Evolutionary conservation across 2,113 vertebrate genomes (phyloP).

Genomic region (Lophura nycthemera): DNA sequence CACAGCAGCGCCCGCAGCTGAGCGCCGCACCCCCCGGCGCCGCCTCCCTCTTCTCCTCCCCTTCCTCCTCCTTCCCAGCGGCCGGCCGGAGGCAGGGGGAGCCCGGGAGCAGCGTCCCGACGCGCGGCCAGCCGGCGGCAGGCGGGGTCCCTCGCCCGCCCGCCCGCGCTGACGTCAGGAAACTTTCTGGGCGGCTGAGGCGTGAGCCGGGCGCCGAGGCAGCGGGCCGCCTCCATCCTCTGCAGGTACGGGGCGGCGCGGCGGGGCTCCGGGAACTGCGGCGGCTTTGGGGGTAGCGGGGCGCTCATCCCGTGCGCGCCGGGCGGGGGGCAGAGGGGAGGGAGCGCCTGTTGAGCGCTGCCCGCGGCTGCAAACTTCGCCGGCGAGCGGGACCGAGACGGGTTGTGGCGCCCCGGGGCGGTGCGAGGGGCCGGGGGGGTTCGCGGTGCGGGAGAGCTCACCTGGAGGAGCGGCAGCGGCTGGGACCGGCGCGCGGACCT

Average conservation of each 20-base stretch:
- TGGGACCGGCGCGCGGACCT: neutral
- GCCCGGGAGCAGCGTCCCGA: slow-evolving; percentile 22
- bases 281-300: too few relatives aligned
- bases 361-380: neutral
- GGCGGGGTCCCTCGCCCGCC: neutral
- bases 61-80: neutral
- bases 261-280: neutral
- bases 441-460: too few relatives aligned
- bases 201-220: neutral
- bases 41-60: neutral
- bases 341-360: slow-evolving; percentile 20
- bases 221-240: neutral
- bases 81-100: slow-evolving; percentile 21
- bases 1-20: neutral
- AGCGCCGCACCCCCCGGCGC: too few relatives aligned
- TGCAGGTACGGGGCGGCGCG: neutral
- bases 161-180: slow-evolving; percentile 62
- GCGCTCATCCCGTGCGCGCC: neutral
- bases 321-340: neutral
- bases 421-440: neutral
- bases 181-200: slow-evolving; percentile 49
- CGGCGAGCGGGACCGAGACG: neutral
- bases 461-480: too few relatives aligned
- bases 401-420: neutral
- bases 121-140: neutral